These are phyloP conservation scores for Cossypha niveicapilla DNA, from an alignment of 2,797 vertebrate genomes.

Conservation along the genomic window DNA sequence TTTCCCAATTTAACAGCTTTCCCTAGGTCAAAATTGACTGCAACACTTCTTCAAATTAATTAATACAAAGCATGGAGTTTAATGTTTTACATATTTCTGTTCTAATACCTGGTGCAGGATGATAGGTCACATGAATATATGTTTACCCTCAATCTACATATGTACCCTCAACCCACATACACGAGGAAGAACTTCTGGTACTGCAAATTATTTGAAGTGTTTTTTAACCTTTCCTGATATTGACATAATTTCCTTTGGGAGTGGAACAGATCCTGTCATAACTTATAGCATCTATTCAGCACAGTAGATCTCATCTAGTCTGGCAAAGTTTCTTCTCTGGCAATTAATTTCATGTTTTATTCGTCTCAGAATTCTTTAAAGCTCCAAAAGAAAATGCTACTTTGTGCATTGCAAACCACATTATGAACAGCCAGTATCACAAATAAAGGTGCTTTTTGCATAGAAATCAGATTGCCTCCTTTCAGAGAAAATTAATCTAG, in stretches of 20 bases:
- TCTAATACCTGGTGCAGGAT: not conserved
- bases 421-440: constrained; percentile 36
- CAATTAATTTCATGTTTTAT: constrained; percentile 80
- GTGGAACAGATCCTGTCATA: not conserved
- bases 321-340: constrained; percentile 57
- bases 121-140: not conserved
- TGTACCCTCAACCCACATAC: not conserved
- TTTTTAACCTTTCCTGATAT: constrained; percentile 49
- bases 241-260: constrained; percentile 44
- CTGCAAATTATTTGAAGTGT: constrained; percentile 21
- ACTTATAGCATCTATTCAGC: constrained; percentile 41
- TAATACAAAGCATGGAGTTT: not conserved
- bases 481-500: constrained; percentile 70
- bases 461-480: constrained; percentile 68
- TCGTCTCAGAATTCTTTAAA: constrained; percentile 73
- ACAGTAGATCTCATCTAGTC: constrained; percentile 32
- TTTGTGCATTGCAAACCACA: constrained; percentile 63
- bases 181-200: not conserved
- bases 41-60: not conserved
- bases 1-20: not conserved
- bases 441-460: constrained; percentile 69
- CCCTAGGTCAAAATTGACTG: not conserved
- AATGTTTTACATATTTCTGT: not conserved
- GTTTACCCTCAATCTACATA: not conserved
- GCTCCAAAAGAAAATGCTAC: constrained; percentile 73